Evolutionary conservation across 1,140 invertebrate species (phyloP).

Genomic region (Neotoxoptera formosana): DNA sequence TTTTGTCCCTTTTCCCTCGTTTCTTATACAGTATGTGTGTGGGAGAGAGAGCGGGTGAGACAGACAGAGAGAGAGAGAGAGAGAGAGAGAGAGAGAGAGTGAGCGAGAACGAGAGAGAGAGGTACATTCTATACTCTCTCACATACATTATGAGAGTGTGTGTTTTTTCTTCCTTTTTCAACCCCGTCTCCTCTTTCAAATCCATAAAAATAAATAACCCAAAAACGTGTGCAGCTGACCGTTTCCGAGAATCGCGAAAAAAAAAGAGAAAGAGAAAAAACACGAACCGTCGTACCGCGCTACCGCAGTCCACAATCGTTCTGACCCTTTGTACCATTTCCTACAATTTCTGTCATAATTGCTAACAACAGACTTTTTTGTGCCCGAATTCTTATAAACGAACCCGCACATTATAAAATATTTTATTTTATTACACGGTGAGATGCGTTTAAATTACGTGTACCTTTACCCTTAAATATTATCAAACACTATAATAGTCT

Average conservation of each 20-base stretch:
- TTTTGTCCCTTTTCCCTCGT: constrained; percentile 40
- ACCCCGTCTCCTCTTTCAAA: constrained; percentile 57
- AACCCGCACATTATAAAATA: constrained; percentile 43
- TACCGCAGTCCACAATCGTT: constrained; percentile 48
- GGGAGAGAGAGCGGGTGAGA: no score
- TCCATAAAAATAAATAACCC: constrained; percentile 58
- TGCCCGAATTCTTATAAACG: constrained; percentile 47
- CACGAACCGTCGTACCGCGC: constrained; percentile 30
- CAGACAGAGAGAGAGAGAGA: no score
- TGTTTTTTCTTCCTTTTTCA: constrained; percentile 54
- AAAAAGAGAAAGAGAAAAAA: constrained; percentile 48
- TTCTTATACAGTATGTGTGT: constrained; percentile 18
- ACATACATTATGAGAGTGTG: not conserved
- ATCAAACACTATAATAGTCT: not conserved
- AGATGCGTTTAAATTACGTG: constrained; percentile 27
- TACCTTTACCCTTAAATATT: not conserved
- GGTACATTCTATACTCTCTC: not conserved
- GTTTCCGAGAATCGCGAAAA: constrained; percentile 56
- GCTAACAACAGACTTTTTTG: constrained; percentile 56
- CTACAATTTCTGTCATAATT: constrained; percentile 54
- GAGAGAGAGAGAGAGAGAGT: not conserved
- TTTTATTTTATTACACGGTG: constrained; percentile 39
- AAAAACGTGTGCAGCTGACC: constrained; percentile 58
- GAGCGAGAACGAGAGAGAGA: not conserved
- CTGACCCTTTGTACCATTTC: constrained; percentile 55